A percentile compares a stretch with the other conserved stretches of the same genome.
phyloP scores from a whole-genome alignment of 2,797 vertebrate genomes.

The Takifugu ocellatus region DNA sequence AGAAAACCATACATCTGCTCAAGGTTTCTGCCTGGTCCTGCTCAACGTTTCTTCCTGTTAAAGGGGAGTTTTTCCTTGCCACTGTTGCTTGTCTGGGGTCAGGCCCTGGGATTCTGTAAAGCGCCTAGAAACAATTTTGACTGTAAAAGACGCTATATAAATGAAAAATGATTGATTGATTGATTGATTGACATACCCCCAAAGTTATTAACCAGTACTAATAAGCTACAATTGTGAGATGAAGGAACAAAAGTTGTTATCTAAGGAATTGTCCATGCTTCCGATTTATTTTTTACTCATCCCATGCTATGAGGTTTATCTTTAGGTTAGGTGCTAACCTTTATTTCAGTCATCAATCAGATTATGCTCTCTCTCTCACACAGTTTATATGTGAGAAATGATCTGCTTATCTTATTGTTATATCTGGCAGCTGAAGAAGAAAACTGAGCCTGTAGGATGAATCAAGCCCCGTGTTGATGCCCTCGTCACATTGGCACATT shows the following conservation, averaged over 20 bases:
- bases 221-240: not conserved
- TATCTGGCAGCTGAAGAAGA: constrained; percentile 8
- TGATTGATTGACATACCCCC: too few species aligned
- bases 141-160: too few species aligned
- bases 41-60: too few species aligned
- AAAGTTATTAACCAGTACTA: too few species aligned
- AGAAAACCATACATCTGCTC: too few species aligned
- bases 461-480: not conserved
- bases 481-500: constrained; percentile 13
- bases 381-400: constrained; percentile 15
- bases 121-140: too few species aligned
- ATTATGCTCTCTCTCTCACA: constrained; percentile 8
- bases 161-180: too few species aligned
- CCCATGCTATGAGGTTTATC: constrained; percentile 2
- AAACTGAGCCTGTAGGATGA: constrained; percentile 28
- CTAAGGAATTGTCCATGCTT: not conserved
- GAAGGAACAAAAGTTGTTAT: constrained; percentile 3
- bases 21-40: too few species aligned
- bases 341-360: constrained; percentile 55
- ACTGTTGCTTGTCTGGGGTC: too few species aligned
- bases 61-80: too few species aligned
- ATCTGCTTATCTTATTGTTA: constrained; percentile 5
- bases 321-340: constrained; percentile 12
- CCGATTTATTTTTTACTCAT: not conserved
- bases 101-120: too few species aligned